Evolutionary conservation across 2,888 invertebrate species (phyloP), one percentile per base, ranked within the genome.

Genomic region (Leistus spinibarbis): DNA sequence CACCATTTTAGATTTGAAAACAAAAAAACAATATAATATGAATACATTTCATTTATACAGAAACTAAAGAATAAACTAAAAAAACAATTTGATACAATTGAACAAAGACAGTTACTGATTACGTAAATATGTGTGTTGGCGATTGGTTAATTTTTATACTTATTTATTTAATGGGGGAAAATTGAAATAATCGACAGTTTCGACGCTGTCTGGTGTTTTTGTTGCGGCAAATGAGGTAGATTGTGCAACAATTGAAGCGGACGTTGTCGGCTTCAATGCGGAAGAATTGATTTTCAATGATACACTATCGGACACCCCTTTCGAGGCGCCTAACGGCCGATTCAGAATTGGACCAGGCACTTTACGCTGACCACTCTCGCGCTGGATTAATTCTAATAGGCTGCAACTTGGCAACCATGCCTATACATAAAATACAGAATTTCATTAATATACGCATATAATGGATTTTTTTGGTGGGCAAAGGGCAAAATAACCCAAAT

Each of bases 351-450:
- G 95, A 57, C 93, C 91, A 54, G 95, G 95, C 77, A 94, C 93
- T 84, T 92, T 92, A 0, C 95, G 88, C 82, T 92, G 91, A 81
- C 95, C 90, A 84, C 91, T 90, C 87, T 96, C 91, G 74, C 96
- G 90, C 80, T 94, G 92, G 76, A 95, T 86, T 77, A 95, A 90
- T 82, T 96, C 93, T 82, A 95, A 86, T 79, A 97, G 88, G 83
- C 95, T 95, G 84, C 95, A 92, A 78, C 94, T 93, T 0, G 97
- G 97, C 80, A 96, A 86, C 95, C 95, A 97, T 77, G 95, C 95
- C 91, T 95, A 86, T 5, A 83, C 7, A 10, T 53, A 53, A 53
- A 9, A 9, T 53, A 7, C 7, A 53, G 13, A 53, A 53, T 13
- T 9, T 53, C 7, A 9, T 53, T 53, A 53, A 7, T 7, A 7